Base-by-base conservation (phyloP, 1,140 invertebrate species). In the Telenomus remus region DNA sequence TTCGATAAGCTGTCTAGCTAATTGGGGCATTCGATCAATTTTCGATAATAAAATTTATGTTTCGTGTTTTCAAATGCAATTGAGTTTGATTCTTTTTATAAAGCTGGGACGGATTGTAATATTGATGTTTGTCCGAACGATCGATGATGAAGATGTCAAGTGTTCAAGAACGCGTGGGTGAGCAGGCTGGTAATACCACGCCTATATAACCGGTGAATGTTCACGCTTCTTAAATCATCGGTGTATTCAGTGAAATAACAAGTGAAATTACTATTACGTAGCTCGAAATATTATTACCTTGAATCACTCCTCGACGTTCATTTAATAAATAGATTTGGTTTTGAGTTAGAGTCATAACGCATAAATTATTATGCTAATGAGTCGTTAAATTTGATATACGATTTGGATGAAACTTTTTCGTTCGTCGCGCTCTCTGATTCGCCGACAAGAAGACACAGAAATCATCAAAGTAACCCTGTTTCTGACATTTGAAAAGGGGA, bases 61-160 rank as follows among this genome's bases (percentile, higher is more conserved):
- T n/a, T n/a, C n/a, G n/a, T n/a, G n/a, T n/a, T n/a, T n/a, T n/a
- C n/a, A n/a, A n/a, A n/a, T n/a, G n/a, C n/a, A n/a, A n/a, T 27
- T 27, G 19, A 6, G 19, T 27, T 1, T 27, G 75, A 82, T 78
- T 81, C 76, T 65, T 74, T 68, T 76, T 78, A 79, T 27, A 27
- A 27, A 27, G 19, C 6, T 27, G 1, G 6, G 19, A 27, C 19
- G 19, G 19, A 27, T 27, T 1, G 19, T 6, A 6, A 27, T 3
- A 27, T 27, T 27, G 19, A 63, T 78, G 73, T 77, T 77, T 64
- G 75, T 77, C 64, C 55, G n/a, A 55, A 49, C 75, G 78, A 78
- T 55, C 73, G 73, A 79, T 78, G 82, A 84, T 84, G 80, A 84
- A 83, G 82, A 84, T 80, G 81, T 84, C 79, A 79, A 78, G 77